phyloP scores from a whole-genome alignment of 1,140 invertebrate genomes.

The Eurosta solidaginis region DNA sequence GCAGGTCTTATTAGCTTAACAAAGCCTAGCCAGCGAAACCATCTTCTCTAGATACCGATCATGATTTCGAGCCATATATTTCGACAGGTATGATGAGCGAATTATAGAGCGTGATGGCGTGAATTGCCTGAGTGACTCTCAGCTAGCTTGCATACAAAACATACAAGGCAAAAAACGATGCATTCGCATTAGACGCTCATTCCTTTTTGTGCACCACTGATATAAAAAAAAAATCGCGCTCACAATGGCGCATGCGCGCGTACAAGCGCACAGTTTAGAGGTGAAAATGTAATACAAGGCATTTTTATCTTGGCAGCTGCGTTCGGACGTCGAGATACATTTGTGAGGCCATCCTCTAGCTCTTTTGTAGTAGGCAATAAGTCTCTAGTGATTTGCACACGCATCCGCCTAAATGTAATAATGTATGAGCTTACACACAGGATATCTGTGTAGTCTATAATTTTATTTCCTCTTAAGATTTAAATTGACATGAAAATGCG shows the following conservation, averaged over 20 bases:
- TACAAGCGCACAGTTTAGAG: background rate
- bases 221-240: no score
- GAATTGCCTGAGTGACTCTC: no score
- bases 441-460: background rate
- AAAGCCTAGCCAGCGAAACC: no score
- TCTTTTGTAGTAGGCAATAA: background rate
- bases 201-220: no score
- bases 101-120: no score
- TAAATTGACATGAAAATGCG: background rate
- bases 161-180: no score
- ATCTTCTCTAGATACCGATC: no score
- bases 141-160: no score
- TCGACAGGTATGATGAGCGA: no score
- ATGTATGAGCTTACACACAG: background rate
- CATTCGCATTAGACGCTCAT: no score
- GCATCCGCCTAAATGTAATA: background rate
- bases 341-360: background rate
- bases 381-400: conserved; percentile 18
- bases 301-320: conserved; percentile 9
- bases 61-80: no score
- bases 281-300: conserved; percentile 13
- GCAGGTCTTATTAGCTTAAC: no score
- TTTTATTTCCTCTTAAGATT: background rate
- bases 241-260: background rate
- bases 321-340: background rate